Evolutionary conservation across 2,888 invertebrate genomes (phyloP).

Genomic region (Galeruca laticollis): DNA sequence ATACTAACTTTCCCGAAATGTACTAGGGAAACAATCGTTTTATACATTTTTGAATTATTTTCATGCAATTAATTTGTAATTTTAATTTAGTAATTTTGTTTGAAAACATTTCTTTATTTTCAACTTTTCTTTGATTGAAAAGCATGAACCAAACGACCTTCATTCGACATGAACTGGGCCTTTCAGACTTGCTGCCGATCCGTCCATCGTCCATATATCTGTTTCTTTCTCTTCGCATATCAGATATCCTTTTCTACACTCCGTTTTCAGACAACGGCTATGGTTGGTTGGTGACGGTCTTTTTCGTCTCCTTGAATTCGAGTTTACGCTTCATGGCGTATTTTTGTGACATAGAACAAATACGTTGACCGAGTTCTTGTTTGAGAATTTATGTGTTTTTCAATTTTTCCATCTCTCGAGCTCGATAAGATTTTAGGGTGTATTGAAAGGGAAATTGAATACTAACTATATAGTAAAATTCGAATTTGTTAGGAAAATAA

Average conservation of each 20-base stretch:
- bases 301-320: slow-evolving; percentile 25
- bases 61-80: background rate
- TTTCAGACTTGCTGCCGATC: slow-evolving; percentile 27
- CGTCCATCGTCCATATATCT: slow-evolving; percentile 18
- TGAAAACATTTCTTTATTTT: slow-evolving; percentile 3
- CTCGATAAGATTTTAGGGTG: background rate
- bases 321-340: slow-evolving; percentile 30
- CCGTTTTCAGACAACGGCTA: slow-evolving; percentile 20
- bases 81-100: background rate
- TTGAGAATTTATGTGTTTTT: slow-evolving; percentile 26
- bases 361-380: slow-evolving; percentile 30
- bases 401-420: slow-evolving; percentile 4
- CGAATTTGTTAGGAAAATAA: background rate
- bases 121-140: background rate
- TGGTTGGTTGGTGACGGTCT: slow-evolving; percentile 21
- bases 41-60: background rate
- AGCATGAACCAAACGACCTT: slow-evolving; percentile 26
- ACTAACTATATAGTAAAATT: background rate
- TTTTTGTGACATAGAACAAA: slow-evolving; percentile 30
- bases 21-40: too few relatives aligned
- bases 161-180: background rate
- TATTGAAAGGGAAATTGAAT: background rate
- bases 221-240: slow-evolving; percentile 18
- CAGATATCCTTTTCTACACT: slow-evolving; percentile 20
- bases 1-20: too few relatives aligned